Base-by-base conservation (phyloP, 2,888 invertebrate genomes). In the Blastobasis lacticolella region DNA sequence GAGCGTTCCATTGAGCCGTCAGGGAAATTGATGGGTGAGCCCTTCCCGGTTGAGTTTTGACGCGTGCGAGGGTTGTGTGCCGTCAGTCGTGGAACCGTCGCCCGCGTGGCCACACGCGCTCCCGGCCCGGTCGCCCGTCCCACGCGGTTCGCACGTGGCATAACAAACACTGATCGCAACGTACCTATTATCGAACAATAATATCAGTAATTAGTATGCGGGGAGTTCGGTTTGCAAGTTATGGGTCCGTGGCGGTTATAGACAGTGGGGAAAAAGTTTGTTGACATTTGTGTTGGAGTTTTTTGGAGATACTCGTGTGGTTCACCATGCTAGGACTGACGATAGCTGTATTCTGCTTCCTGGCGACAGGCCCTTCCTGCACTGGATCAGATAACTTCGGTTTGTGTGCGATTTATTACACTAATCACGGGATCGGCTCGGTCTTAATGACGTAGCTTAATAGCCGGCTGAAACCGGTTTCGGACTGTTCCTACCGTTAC, bases 1-100 rank as follows among this genome's bases (percentile, higher is more conserved):
- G 77, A 75, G 76, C 80, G 76, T 79, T 81, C 81, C 81, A 83
- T 81, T 83, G 82, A 81, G 81, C 81, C 81, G 86, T 86, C 85
- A 84, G 73, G 71, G 67, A 78, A 85, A 87, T 87, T 86, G 86
- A 86, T 86, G 86, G 81, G 77, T 76, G 73, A 64, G 76, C 78
- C 75, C 75, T 75, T 23, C 23, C 78, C 76, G 38, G 51, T 49
- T 38, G 49, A 51, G 54, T 50, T 53, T 23, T 23, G 74, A 67
- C 78, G 79, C 84, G 85, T 79, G 83, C 85, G 81, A 77, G 78
- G 78, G 81, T 78, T 78, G 81, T 73, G 67, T 71, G 74, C 77
- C 81, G 84, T 80, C 82, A 84, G 82, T 82, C 71, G 76, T 72
- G 77, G 79, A 79, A 78, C 73, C 80, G 86, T 73, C 78, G 75